These are phyloP conservation scores for Nyctalus aviator DNA, from an alignment of 2,797 vertebrate species.

Conservation along the genomic window DNA sequence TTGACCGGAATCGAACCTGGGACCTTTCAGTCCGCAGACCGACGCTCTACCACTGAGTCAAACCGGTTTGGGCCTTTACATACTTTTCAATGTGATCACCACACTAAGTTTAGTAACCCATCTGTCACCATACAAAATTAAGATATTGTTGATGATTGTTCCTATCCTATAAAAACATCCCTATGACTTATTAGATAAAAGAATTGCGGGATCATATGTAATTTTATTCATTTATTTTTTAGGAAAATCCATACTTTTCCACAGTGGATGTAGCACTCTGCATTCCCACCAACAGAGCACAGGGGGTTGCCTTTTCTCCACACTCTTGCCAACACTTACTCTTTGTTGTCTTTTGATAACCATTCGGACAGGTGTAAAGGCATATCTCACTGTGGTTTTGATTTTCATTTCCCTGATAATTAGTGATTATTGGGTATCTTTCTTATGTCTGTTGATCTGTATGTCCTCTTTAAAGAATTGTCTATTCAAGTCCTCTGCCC, in stretches of 20 bases:
- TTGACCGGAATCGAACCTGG: too few relatives aligned
- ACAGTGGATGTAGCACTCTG: neutral
- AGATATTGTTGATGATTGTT: too few relatives aligned
- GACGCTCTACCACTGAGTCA: too few relatives aligned
- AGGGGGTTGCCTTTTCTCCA: neutral
- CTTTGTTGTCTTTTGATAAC: neutral
- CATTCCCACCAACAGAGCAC: neutral
- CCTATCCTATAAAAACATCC: neutral
- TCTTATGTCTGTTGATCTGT: neutral
- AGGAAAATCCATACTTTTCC: neutral
- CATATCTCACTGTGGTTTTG: neutral
- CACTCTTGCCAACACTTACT: neutral
- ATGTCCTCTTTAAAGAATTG: neutral
- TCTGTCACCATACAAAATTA: neutral
- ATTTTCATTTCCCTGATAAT: neutral
- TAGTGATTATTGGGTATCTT: neutral
- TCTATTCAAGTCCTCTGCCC: neutral
- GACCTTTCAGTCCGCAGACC: too few relatives aligned
- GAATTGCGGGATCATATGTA: too few relatives aligned
- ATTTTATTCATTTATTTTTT: neutral
- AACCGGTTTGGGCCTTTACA: too few relatives aligned
- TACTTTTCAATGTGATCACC: neutral
- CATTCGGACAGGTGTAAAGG: neutral
- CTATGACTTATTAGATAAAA: neutral
- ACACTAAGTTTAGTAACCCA: neutral